These are phyloP conservation scores for Sesamia inferens DNA, from an alignment of 2,888 invertebrate species.

Conservation along the genomic window DNA sequence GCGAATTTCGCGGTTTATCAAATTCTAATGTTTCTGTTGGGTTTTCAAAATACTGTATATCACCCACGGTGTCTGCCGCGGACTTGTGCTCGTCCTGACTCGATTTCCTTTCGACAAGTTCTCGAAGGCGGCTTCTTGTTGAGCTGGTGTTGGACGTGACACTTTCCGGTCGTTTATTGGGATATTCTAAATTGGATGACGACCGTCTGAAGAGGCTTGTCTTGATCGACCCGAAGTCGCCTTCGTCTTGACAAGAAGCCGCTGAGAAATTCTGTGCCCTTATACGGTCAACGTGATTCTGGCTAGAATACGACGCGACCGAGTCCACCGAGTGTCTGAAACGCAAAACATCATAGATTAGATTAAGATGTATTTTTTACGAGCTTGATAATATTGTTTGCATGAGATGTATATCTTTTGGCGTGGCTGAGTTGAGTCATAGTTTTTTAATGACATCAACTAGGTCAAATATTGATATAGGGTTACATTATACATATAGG, in stretches of 20 bases:
- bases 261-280: constrained; percentile 89
- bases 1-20: constrained; percentile 82
- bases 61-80: constrained; percentile 86
- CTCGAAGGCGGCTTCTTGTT: constrained; percentile 89
- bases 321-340: constrained; percentile 90
- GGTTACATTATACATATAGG: constrained; percentile 39
- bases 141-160: constrained; percentile 87
- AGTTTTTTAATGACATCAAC: constrained; percentile 69
- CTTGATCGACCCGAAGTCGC: constrained; percentile 88
- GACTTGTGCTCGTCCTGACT: constrained; percentile 88
- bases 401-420: constrained; percentile 76
- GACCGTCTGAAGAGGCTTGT: constrained; percentile 88
- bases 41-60: constrained; percentile 89
- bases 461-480: constrained; percentile 72
- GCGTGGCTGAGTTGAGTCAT: constrained; percentile 75
- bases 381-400: constrained; percentile 79
- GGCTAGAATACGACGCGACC: constrained; percentile 90
- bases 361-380: constrained; percentile 76
- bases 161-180: constrained; percentile 86
- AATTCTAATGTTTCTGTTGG: constrained; percentile 88
- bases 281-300: constrained; percentile 90
- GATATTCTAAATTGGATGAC: constrained; percentile 85
- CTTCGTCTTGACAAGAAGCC: constrained; percentile 89
- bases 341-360: constrained; percentile 82
- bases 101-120: constrained; percentile 88